phyloP scores from a whole-genome alignment of 2,888 invertebrate species.

The Drosophila anceps region DNA sequence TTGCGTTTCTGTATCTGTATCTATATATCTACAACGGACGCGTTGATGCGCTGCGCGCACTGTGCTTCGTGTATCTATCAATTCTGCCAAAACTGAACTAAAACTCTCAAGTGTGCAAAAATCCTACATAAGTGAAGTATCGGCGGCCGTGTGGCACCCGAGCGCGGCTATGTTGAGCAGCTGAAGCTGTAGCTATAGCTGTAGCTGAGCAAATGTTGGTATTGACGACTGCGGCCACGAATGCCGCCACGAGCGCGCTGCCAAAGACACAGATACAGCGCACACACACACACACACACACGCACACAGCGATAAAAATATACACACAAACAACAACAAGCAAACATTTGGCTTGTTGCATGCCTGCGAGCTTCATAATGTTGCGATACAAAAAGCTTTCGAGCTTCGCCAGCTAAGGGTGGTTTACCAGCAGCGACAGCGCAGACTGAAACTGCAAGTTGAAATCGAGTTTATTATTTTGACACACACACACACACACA shows the following conservation, averaged over 20 bases:
- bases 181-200: slow-evolving; percentile 36
- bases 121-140: slow-evolving; percentile 74
- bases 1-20: slow-evolving; percentile 57
- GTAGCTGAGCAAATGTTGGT: slow-evolving; percentile 53
- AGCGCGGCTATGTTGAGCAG: slow-evolving; percentile 64
- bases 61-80: slow-evolving; percentile 65
- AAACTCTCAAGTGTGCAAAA: slow-evolving; percentile 79
- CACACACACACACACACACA: slow-evolving; percentile 3
- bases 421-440: slow-evolving; percentile 38
- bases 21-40: slow-evolving; percentile 52
- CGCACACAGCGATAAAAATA: slow-evolving; percentile 24
- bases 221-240: slow-evolving; percentile 43
- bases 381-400: slow-evolving; percentile 72
- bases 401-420: slow-evolving; percentile 57
- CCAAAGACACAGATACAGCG: slow-evolving; percentile 19
- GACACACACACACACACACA: slow-evolving; percentile 18
- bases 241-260: slow-evolving; percentile 29
- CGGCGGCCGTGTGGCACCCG: slow-evolving; percentile 45
- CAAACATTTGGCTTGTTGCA: slow-evolving; percentile 69
- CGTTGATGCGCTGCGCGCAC: slow-evolving; percentile 53
- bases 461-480: slow-evolving; percentile 32
- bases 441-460: slow-evolving; percentile 53
- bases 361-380: slow-evolving; percentile 68
- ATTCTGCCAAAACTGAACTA: slow-evolving; percentile 82
- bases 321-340: slow-evolving; percentile 35